These are phyloP conservation scores for Eriosoma lanigerum DNA, from an alignment of 1,140 invertebrate genomes.

Conservation along the genomic window DNA sequence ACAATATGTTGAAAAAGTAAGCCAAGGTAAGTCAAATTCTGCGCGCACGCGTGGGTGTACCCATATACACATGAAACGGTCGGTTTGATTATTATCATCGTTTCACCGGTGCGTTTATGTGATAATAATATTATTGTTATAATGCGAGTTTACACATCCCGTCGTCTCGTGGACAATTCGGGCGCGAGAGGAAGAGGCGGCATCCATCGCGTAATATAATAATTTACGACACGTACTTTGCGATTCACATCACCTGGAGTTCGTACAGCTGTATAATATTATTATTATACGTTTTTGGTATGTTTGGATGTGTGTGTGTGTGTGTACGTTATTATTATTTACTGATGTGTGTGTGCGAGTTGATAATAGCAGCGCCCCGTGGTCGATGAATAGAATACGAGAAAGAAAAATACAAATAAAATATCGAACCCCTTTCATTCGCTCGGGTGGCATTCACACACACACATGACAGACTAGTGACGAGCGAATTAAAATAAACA, in stretches of 20 bases:
- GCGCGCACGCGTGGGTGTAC: no score
- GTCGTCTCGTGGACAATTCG: background rate
- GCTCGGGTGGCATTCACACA: background rate
- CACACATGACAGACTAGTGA: background rate
- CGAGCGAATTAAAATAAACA: no score
- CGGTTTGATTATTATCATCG: no score
- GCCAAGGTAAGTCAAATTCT: no score
- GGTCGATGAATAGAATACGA: slow-evolving; percentile 16
- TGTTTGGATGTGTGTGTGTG: background rate
- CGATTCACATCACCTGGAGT: slow-evolving; percentile 32
- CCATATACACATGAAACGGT: no score
- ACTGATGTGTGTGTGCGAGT: background rate
- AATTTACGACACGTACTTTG: slow-evolving; percentile 23
- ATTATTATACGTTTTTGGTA: no score
- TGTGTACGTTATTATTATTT: slow-evolving; percentile 34
- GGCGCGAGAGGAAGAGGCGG: no score
- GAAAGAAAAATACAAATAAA: background rate
- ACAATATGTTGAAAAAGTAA: no score
- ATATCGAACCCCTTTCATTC: background rate
- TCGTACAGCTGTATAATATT: background rate
- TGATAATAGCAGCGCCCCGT: slow-evolving; percentile 17
- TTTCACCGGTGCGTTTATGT: no score
- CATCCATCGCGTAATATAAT: background rate
- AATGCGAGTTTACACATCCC: background rate
- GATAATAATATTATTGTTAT: background rate